Evolutionary conservation across 1,140 invertebrate genomes (phyloP).

Genomic region (Meloidogyne hapla): DNA sequence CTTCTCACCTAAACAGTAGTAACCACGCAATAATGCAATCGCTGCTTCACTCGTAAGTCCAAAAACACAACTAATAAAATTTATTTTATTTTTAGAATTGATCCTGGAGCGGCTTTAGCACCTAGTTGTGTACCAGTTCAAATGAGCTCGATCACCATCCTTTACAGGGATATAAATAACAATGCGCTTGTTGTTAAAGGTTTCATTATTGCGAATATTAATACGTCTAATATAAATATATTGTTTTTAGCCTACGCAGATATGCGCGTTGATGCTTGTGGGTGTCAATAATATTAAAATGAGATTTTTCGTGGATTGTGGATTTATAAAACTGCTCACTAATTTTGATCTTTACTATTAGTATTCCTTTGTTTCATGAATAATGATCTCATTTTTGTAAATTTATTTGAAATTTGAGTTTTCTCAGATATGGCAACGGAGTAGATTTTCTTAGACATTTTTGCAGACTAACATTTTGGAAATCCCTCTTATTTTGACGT

Average conservation of each 20-base stretch:
- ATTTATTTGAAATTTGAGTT: too few species aligned
- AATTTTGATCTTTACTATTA: too few species aligned
- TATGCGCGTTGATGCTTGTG: constrained; percentile 38
- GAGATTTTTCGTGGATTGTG: too few species aligned
- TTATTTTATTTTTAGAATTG: constrained; percentile 17
- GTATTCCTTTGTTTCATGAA: too few species aligned
- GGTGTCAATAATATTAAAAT: constrained; percentile 23
- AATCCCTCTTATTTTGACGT: too few species aligned
- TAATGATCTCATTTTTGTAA: too few species aligned
- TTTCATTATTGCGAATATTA: not conserved
- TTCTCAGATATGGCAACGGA: too few species aligned
- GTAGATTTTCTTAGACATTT: too few species aligned
- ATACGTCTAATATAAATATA: not conserved
- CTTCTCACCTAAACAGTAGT: constrained; percentile 89
- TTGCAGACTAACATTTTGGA: too few species aligned
- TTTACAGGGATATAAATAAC: constrained; percentile 82
- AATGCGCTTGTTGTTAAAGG: constrained; percentile 85
- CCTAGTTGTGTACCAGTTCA: constrained; percentile 82
- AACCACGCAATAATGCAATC: constrained; percentile 98
- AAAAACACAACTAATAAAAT: not conserved
- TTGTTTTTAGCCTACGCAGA: constrained; percentile 78
- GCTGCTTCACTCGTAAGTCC: constrained; percentile 74
- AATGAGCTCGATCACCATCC: constrained; percentile 84
- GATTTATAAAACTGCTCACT: too few species aligned
- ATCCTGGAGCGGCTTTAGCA: constrained; percentile 80